phyloP scores from a whole-genome alignment of 2,888 invertebrate species.

The Pherbina coryleti region DNA sequence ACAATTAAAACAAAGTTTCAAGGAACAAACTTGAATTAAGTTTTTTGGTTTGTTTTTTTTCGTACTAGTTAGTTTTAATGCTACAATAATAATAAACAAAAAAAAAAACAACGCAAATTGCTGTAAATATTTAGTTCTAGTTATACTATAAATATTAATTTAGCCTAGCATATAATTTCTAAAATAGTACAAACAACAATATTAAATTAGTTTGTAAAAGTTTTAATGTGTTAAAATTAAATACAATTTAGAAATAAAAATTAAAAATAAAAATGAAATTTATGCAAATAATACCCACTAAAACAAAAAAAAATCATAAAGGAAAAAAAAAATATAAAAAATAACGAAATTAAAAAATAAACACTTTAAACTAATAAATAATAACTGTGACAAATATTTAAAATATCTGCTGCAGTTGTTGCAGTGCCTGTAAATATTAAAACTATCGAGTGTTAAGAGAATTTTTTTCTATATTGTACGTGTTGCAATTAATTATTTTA shows the following conservation, averaged over 20 bases:
- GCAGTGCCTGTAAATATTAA: not conserved
- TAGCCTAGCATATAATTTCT: constrained; percentile 21
- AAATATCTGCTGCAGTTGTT: constrained; percentile 13
- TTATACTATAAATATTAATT: not conserved
- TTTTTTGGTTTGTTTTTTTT: not conserved
- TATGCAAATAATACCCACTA: not conserved
- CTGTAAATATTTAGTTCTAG: constrained; percentile 20
- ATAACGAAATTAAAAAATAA: not conserved
- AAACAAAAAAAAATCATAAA: not conserved
- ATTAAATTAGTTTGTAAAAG: constrained; percentile 32
- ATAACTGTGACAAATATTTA: constrained; percentile 10
- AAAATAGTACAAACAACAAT: constrained; percentile 39
- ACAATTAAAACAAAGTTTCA: not conserved
- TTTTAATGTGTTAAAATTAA: constrained; percentile 31
- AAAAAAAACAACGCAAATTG: constrained; percentile 14
- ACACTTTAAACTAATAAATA: not conserved
- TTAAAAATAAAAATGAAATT: constrained; percentile 21
- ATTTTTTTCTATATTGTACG: constrained; percentile 11
- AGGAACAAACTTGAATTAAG: not conserved
- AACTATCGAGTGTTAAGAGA: constrained; percentile 22
- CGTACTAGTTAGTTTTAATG: not conserved
- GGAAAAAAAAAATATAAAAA: not conserved
- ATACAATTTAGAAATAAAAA: not conserved
- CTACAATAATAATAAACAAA: not conserved
- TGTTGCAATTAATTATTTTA: constrained; percentile 9